phyloP scores from a whole-genome alignment of 1,140 invertebrate species.

The Rhagoletis pomonella region DNA sequence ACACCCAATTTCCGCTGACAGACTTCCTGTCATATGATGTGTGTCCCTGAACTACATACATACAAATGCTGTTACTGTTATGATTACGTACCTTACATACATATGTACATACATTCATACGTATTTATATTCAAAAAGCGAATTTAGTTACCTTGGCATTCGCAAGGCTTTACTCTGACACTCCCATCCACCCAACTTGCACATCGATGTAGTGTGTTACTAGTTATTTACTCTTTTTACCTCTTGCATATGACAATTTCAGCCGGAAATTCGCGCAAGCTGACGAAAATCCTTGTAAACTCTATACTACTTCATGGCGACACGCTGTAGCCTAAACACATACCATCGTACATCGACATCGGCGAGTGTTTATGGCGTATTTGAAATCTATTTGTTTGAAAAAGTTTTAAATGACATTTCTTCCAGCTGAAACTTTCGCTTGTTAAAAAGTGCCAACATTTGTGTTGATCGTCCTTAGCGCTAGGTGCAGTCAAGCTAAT shows the following conservation, averaged over 20 bases:
- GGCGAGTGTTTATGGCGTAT: constrained; percentile 24
- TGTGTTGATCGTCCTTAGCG: neutral
- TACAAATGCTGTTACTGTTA: too few species aligned
- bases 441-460: constrained; percentile 17
- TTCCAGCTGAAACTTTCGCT: neutral
- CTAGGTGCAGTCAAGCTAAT: constrained; percentile 2
- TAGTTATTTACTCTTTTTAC: too few species aligned
- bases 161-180: neutral
- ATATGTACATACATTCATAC: neutral
- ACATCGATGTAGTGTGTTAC: neutral
- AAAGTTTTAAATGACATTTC: constrained; percentile 47
- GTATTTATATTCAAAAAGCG: neutral
- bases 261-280: constrained; percentile 43
- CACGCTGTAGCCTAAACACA: neutral
- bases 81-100: too few species aligned
- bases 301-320: neutral
- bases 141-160: constrained; percentile 7
- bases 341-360: neutral
- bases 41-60: neutral
- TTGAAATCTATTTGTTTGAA: constrained; percentile 26
- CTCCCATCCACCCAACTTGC: neutral
- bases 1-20: neutral
- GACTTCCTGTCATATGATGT: neutral
- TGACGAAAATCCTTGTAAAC: constrained; percentile 42
- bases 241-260: constrained; percentile 29